Evolutionary conservation across 2,113 vertebrate species (phyloP).

Genomic region (Psammodynastes pulverulentus): DNA sequence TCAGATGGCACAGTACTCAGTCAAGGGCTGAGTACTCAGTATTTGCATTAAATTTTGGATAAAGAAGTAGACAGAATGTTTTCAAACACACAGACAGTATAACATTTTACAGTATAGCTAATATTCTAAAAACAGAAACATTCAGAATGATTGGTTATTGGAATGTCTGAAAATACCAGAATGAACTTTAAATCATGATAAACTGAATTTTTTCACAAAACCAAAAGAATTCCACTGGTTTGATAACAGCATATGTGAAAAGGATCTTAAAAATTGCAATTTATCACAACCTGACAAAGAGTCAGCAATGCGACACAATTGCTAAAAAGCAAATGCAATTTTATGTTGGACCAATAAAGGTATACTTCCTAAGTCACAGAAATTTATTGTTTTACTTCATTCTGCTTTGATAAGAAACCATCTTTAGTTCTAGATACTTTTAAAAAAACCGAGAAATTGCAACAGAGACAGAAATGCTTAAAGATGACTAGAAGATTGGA

Average conservation of each 20-base stretch:
- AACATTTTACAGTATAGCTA: neutral
- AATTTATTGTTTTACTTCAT: neutral
- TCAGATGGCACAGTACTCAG: neutral
- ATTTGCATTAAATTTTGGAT: neutral
- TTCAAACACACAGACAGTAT: neutral
- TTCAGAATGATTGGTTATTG: neutral
- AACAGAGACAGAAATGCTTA: neutral
- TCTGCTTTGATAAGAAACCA: neutral
- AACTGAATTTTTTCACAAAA: neutral
- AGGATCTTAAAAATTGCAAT: neutral
- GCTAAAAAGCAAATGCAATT: neutral
- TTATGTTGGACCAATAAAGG: neutral
- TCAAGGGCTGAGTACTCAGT: neutral
- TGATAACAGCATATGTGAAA: neutral
- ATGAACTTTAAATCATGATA: neutral
- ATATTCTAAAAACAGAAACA: neutral
- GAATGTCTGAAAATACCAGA: neutral
- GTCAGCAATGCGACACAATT: neutral
- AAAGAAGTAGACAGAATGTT: neutral
- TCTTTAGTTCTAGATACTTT: neutral
- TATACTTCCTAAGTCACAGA: neutral
- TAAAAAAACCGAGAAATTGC: neutral
- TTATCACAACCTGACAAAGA: neutral
- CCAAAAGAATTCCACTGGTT: neutral
- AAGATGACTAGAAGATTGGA: neutral